Evolutionary conservation across 1,140 invertebrate species (phyloP).

Genomic region (Dendrolimus kikuchii): DNA sequence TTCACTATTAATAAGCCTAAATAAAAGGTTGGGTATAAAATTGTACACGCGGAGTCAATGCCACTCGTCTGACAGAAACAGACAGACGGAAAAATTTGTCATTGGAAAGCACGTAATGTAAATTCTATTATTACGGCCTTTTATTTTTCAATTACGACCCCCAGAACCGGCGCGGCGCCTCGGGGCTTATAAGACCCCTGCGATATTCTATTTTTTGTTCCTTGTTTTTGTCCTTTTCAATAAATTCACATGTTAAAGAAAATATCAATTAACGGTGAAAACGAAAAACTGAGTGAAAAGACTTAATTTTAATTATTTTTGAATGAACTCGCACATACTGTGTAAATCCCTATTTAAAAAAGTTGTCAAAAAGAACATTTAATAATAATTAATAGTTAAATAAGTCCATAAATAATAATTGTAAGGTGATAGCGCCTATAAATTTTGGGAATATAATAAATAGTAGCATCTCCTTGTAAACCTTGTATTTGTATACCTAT

Average conservation of each 20-base stretch:
- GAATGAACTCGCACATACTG: too few species aligned
- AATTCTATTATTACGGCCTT: conserved; percentile 71
- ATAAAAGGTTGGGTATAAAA: conserved; percentile 16
- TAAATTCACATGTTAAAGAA: not conserved
- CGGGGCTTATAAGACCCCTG: conserved; percentile 47
- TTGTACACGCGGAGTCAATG: conserved; percentile 30
- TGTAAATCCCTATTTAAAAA: too few species aligned
- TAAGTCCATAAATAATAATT: too few species aligned
- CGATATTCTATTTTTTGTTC: conserved; percentile 31
- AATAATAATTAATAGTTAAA: too few species aligned
- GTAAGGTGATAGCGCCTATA: too few species aligned
- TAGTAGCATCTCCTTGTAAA: too few species aligned
- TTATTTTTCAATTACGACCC: conserved; percentile 70
- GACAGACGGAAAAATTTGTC: conserved; percentile 60
- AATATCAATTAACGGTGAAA: not conserved
- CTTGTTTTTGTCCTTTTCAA: not conserved
- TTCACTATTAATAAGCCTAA: conserved; percentile 1
- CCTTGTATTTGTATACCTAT: too few species aligned
- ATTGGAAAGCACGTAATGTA: conserved; percentile 68
- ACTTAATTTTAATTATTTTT: too few species aligned
- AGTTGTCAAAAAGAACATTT: too few species aligned
- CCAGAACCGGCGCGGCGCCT: conserved; percentile 44
- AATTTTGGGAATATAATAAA: too few species aligned
- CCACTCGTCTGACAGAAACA: conserved; percentile 59
- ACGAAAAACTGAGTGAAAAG: too few species aligned